phyloP scores from a whole-genome alignment of 2,888 invertebrate genomes.

The Phalera bucephala region DNA sequence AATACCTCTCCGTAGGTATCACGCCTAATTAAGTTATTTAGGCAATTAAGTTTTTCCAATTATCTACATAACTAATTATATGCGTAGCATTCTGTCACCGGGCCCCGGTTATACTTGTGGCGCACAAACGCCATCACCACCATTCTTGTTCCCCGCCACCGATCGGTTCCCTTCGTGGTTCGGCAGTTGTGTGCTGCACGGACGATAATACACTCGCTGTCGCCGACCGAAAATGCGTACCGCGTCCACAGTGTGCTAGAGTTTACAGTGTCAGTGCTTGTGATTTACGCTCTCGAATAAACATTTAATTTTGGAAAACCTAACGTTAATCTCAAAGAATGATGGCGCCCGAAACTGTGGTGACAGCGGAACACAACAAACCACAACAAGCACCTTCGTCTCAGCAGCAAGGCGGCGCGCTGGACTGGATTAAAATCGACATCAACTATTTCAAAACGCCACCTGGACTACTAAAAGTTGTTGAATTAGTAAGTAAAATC shows the following conservation, averaged over 20 bases:
- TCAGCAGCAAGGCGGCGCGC: slow-evolving; percentile 77
- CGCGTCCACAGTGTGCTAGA: slow-evolving; percentile 64
- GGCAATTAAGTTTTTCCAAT: slow-evolving; percentile 10
- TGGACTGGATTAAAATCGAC: slow-evolving; percentile 90
- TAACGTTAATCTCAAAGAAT: slow-evolving; percentile 53
- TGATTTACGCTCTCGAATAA: slow-evolving; percentile 35
- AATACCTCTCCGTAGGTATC: no score
- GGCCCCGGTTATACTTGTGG: slow-evolving; percentile 25
- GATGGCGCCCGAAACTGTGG: slow-evolving; percentile 94
- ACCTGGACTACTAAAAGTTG: slow-evolving; percentile 91
- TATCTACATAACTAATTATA: slow-evolving; percentile 29
- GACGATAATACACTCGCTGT: slow-evolving; percentile 61
- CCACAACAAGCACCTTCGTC: slow-evolving; percentile 67
- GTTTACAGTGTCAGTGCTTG: slow-evolving; percentile 68
- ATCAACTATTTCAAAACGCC: slow-evolving; percentile 90
- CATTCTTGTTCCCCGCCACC: slow-evolving; percentile 49
- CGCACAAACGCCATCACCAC: slow-evolving; percentile 43
- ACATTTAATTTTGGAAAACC: slow-evolving; percentile 21
- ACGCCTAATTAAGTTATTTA: no score
- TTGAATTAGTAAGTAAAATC: slow-evolving; percentile 88
- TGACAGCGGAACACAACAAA: slow-evolving; percentile 89
- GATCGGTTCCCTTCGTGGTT: slow-evolving; percentile 32
- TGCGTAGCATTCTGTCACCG: slow-evolving; percentile 46
- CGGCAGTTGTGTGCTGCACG: slow-evolving; percentile 68
- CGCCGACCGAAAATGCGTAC: slow-evolving; percentile 59